These are phyloP conservation scores for Corvus hawaiiensis DNA, from an alignment of 2,113 vertebrate species.

Conservation along the genomic window DNA sequence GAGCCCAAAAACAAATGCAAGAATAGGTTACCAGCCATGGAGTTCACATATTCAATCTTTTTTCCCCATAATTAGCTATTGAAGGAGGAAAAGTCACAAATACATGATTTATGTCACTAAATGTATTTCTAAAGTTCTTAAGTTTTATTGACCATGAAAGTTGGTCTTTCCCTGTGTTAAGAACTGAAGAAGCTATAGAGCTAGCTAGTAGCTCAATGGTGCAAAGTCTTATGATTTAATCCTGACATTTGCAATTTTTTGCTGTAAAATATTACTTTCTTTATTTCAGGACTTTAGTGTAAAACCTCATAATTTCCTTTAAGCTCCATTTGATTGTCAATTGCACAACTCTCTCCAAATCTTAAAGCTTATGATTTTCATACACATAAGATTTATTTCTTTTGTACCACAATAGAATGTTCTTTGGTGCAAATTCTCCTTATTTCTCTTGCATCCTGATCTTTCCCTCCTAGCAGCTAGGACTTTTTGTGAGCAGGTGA, in stretches of 20 bases:
- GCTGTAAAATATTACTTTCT: conserved; percentile 80
- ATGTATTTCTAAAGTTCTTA: conserved; percentile 82
- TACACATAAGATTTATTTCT: conserved; percentile 74
- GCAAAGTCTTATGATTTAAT: conserved; percentile 83
- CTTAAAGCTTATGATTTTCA: conserved; percentile 75
- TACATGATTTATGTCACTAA: conserved; percentile 73
- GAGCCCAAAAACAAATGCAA: conserved; percentile 29
- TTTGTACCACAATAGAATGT: conserved; percentile 65
- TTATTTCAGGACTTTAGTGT: conserved; percentile 79
- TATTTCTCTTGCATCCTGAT: conserved; percentile 27
- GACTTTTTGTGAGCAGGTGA: not conserved
- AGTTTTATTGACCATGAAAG: conserved; percentile 85
- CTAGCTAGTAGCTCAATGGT: conserved; percentile 78
- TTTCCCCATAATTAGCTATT: conserved; percentile 66
- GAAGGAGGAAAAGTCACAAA: conserved; percentile 71
- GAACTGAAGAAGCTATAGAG: conserved; percentile 70
- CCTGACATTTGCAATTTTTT: conserved; percentile 81
- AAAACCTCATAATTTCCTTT: conserved; percentile 82
- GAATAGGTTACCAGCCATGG: conserved; percentile 7
- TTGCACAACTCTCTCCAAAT: conserved; percentile 82
- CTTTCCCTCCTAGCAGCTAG: not conserved
- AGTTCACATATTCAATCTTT: conserved; percentile 29
- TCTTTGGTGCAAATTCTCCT: conserved; percentile 42
- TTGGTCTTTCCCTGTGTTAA: conserved; percentile 80
- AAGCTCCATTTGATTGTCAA: conserved; percentile 85